Evolutionary conservation across 2,797 vertebrate species (phyloP).

Genomic region (Cuculus canorus): DNA sequence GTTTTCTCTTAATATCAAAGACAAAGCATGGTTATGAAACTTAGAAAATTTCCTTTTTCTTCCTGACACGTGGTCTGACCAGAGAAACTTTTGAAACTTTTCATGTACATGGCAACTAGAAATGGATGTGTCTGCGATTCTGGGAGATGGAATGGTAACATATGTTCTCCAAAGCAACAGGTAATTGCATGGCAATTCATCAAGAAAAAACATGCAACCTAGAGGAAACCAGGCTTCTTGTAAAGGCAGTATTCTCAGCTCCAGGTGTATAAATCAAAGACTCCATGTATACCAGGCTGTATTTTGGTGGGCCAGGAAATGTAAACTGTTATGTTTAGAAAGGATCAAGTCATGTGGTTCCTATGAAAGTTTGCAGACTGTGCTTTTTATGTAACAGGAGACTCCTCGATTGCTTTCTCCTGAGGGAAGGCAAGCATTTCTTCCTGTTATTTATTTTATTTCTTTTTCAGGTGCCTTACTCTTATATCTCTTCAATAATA

Average conservation of each 20-base stretch:
- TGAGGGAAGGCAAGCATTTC: neutral
- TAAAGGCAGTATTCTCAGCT: constrained; percentile 29
- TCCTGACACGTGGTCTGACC: neutral
- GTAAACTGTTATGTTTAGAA: neutral
- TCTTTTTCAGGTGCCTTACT: neutral
- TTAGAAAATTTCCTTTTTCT: neutral
- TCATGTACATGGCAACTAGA: neutral
- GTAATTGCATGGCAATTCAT: constrained; percentile 34
- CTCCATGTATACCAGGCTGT: neutral
- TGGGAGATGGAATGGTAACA: neutral
- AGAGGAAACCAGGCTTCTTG: constrained; percentile 46
- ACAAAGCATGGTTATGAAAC: neutral
- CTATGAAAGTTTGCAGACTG: neutral
- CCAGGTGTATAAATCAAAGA: constrained; percentile 58
- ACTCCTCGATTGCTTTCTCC: neutral
- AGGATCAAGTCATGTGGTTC: neutral
- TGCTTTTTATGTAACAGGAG: neutral
- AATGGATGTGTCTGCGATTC: neutral
- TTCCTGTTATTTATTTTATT: neutral
- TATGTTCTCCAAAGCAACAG: constrained; percentile 49
- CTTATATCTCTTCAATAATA: neutral
- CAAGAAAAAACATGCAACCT: constrained; percentile 7
- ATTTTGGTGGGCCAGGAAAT: constrained; percentile 32
- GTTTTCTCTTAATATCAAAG: no score
- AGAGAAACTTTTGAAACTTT: neutral